Conservation (phyloP, 2,113 vertebrate genomes). For the Madoqua kirkii region DNA sequence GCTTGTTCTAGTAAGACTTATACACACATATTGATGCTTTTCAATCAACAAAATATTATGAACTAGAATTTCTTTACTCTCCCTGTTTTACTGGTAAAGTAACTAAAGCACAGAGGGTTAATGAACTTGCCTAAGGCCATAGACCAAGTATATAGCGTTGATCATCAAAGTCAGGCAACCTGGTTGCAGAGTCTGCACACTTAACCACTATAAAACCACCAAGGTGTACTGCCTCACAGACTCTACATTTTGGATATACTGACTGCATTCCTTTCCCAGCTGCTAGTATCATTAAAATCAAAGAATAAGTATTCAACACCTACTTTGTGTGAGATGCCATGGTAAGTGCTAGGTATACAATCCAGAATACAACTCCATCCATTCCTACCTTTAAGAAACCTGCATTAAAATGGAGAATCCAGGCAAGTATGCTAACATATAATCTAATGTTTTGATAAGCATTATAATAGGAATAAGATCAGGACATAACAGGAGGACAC, state of each 20-base stretch:
- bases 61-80: neutral
- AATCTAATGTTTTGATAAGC: neutral
- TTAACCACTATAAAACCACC: neutral
- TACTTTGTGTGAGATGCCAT: neutral
- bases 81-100: neutral
- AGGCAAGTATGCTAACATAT: neutral
- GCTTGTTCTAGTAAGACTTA: neutral
- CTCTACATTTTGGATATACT: neutral
- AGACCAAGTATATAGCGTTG: neutral
- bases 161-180: neutral
- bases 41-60: neutral
- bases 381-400: neutral
- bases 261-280: neutral
- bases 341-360: neutral
- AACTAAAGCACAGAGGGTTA: neutral
- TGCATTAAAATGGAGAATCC: neutral
- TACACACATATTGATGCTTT: neutral
- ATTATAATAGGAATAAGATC: neutral
- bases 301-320: neutral
- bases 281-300: neutral
- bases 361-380: neutral
- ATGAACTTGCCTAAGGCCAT: neutral
- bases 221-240: accelerated
- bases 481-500: neutral
- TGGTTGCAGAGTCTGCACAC: neutral